These are phyloP conservation scores for Mesitornis unicolor DNA, from an alignment of 2,113 vertebrate genomes.

Conservation along the genomic window DNA sequence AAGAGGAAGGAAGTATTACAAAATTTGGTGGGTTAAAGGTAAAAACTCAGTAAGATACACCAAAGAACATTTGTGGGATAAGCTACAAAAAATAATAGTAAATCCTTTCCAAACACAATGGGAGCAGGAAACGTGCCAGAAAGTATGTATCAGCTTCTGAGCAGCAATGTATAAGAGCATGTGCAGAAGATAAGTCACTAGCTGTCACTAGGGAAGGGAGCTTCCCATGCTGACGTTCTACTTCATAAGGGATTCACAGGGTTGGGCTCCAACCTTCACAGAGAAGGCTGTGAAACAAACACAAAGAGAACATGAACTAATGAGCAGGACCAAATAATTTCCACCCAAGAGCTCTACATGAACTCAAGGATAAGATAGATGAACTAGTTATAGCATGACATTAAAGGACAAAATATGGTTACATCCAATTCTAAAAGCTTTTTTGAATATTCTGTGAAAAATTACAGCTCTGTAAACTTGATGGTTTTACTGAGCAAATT, in stretches of 20 bases:
- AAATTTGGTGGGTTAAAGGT: not conserved
- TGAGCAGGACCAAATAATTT: not conserved
- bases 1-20: not conserved
- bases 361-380: not conserved
- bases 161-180: not conserved
- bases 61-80: not conserved
- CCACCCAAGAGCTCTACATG: not conserved
- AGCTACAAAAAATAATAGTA: not conserved
- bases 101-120: not conserved
- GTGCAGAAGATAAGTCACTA: not conserved
- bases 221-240: not conserved
- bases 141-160: not conserved
- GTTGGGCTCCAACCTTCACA: not conserved
- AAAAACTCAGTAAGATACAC: not conserved
- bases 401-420: not conserved
- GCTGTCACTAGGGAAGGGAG: not conserved
- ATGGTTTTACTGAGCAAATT: not conserved
- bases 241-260: not conserved
- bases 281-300: not conserved
- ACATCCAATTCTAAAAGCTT: not conserved
- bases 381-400: not conserved
- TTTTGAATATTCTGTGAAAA: not conserved
- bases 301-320: not conserved
- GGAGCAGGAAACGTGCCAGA: not conserved
- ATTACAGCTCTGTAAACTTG: not conserved